Conservation (phyloP, 2,797 vertebrate species). For the Carduelis carduelis region DNA sequence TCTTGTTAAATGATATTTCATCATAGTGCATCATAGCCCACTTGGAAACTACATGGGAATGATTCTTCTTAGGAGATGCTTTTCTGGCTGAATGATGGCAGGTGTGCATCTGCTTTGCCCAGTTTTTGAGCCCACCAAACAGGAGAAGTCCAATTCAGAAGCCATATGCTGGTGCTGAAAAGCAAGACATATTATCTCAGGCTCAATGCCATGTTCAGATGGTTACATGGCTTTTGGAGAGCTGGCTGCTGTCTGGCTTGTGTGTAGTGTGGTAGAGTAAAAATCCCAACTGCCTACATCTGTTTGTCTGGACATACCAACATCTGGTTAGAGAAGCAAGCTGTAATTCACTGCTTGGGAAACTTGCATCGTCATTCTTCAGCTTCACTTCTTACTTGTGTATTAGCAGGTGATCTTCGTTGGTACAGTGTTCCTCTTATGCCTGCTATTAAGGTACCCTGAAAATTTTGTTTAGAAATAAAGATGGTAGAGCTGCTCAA, state of each 20-base stretch:
- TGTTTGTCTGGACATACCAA: background rate
- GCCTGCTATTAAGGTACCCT: background rate
- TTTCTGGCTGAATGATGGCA: background rate
- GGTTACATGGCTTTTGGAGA: background rate
- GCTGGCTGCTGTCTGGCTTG: background rate
- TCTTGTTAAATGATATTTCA: background rate
- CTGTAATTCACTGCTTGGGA: background rate
- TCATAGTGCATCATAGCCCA: background rate
- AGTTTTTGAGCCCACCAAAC: background rate
- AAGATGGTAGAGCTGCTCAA: background rate
- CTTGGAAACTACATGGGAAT: background rate
- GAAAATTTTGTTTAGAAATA: background rate
- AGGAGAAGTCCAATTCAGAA: conserved; percentile 16
- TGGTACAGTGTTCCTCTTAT: background rate
- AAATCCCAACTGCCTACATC: background rate
- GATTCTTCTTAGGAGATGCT: background rate
- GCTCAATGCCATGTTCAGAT: background rate
- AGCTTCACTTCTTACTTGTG: background rate
- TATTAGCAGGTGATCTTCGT: background rate
- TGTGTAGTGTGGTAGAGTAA: background rate
- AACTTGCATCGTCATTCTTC: background rate
- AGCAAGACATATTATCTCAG: background rate
- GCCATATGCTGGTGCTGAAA: conserved; percentile 21
- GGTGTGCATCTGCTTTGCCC: background rate
- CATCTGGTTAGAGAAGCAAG: background rate